A percentile compares a stretch with the other conserved stretches of the same genome.
Conservation (phyloP, 1,140 invertebrate species). For the Delia radicum region DNA sequence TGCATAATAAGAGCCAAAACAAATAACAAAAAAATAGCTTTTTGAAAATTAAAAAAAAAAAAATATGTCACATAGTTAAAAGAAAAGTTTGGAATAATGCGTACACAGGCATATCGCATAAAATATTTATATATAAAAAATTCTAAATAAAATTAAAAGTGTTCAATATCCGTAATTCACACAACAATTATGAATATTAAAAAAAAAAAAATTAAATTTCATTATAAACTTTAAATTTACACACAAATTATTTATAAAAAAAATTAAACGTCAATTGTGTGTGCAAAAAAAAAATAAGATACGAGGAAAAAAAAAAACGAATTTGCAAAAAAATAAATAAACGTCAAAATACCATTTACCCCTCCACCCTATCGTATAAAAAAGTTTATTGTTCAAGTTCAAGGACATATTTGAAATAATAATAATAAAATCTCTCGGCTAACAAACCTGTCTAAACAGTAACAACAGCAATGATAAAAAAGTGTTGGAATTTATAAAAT, state of each 20-base stretch:
- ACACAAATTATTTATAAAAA: too few relatives aligned
- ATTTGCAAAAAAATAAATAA: neutral
- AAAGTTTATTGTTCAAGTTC: slow-evolving; percentile 41
- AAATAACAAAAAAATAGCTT: neutral
- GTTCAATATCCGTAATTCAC: too few relatives aligned
- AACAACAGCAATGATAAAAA: slow-evolving; percentile 8
- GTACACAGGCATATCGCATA: neutral
- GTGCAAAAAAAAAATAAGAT: neutral
- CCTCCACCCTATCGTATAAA: neutral
- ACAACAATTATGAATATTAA: too few relatives aligned
- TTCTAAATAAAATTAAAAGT: neutral
- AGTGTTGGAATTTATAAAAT: neutral
- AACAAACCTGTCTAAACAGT: neutral
- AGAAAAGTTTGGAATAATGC: neutral
- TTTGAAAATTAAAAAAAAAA: too few relatives aligned
- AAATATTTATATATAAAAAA: neutral
- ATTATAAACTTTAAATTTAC: too few relatives aligned
- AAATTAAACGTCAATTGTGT: too few relatives aligned
- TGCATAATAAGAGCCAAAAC: neutral
- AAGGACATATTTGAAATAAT: slow-evolving; percentile 31
- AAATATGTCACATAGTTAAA: neutral
- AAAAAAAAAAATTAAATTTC: too few relatives aligned
- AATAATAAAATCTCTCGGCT: neutral
- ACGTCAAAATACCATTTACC: too few relatives aligned
- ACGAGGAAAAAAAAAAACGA: neutral